Percentiles rank a stretch among this genome's conserved stretches.
Conservation (phyloP, 2,888 invertebrate genomes). For the Elysia crispata region DNA sequence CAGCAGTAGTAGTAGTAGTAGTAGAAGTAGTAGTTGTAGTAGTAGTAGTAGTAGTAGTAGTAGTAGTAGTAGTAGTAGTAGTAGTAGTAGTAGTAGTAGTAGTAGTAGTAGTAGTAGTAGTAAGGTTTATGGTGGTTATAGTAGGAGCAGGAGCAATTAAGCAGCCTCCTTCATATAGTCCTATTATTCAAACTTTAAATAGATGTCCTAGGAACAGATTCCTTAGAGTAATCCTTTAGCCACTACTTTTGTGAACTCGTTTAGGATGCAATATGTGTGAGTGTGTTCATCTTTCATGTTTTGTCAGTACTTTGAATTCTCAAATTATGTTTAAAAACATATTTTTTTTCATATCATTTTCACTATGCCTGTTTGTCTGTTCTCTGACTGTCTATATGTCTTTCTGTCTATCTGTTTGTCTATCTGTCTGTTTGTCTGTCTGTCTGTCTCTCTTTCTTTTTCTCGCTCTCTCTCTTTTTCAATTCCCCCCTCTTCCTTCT, state of each 20-base stretch:
- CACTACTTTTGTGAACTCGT: too few species aligned
- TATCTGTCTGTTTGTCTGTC: conserved; percentile 1
- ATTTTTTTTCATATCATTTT: background rate
- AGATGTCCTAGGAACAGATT: background rate
- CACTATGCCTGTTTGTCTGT: background rate
- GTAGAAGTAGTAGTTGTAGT: conserved; percentile 11
- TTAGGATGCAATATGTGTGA: too few species aligned
- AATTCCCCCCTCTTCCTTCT: background rate
- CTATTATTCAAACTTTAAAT: background rate
- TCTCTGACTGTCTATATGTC: background rate
- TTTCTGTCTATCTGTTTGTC: conserved; percentile 1
- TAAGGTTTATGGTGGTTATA: background rate
- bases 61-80: conserved; percentile 37
- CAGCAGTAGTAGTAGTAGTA: background rate
- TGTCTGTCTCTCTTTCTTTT: conserved; percentile 13
- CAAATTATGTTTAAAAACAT: too few species aligned
- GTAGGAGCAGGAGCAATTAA: background rate
- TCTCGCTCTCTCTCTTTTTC: background rate
- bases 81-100: conserved; percentile 32
- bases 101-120: conserved; percentile 32
- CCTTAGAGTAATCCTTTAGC: background rate
- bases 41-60: conserved; percentile 36
- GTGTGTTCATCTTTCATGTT: too few species aligned
- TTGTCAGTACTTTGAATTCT: too few species aligned
- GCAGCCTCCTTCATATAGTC: background rate